These are phyloP conservation scores for Gryon sp. DNA, from an alignment of 1,140 invertebrate genomes.

Conservation along the genomic window DNA sequence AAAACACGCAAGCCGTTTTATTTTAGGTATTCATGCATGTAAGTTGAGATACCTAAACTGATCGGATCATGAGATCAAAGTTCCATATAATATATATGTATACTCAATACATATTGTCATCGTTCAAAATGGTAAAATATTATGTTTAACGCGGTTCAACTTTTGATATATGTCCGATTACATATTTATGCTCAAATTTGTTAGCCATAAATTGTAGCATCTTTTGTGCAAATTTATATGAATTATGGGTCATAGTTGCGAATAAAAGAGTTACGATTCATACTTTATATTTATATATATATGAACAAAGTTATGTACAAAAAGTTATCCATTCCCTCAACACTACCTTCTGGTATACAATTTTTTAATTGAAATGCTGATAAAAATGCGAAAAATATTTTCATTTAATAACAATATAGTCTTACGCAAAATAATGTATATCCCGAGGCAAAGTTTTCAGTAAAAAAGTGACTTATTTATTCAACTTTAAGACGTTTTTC, in stretches of 20 bases:
- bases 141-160: constrained; percentile 13
- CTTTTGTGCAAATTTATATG: constrained; percentile 5
- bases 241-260: too few species aligned
- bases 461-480: too few species aligned
- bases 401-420: too few species aligned
- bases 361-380: too few species aligned
- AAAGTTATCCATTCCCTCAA: too few species aligned
- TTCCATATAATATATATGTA: constrained; percentile 36
- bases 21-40: constrained; percentile 63
- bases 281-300: too few species aligned
- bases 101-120: constrained; percentile 42
- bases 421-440: too few species aligned
- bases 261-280: constrained; percentile 17
- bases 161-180: background rate
- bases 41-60: constrained; percentile 48
- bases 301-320: too few species aligned
- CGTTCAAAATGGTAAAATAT: constrained; percentile 29
- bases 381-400: too few species aligned
- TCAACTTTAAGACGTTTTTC: too few species aligned
- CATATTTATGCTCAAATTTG: background rate
- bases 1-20: constrained; percentile 65
- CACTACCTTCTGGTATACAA: too few species aligned
- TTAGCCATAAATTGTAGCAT: constrained; percentile 3
- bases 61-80: constrained; percentile 52
- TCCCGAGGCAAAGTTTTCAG: too few species aligned